Base-by-base conservation (phyloP, 2,888 invertebrate species). In the Hesperia comma region DNA sequence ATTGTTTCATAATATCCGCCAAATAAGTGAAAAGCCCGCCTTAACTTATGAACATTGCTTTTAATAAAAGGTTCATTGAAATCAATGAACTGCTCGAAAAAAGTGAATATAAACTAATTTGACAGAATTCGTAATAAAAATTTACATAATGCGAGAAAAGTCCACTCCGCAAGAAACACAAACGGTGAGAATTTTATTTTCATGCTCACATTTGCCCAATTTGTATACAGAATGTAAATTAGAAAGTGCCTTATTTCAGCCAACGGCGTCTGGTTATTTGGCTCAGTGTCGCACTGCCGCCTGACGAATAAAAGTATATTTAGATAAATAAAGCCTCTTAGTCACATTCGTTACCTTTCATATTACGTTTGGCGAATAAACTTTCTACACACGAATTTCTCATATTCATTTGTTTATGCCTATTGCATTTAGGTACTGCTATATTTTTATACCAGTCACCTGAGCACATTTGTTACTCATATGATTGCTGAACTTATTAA, bases 221-320 rank as follows among this genome's bases (percentile, higher is more conserved):
- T 90, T 90, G 90, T 90, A 90, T 90, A 89, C 90, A 83, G 86
- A 90, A 91, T 91, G 90, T 89, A 92, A 91, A 92, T 90, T 90
- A 89, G 88, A 86, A 87, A 84, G 88, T 80, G 82, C 83, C 89
- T 90, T 90, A 89, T 89, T 90, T 86, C 84, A 82, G 80, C 77
- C 79, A 82, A 85, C 79, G 83, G 83, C 85, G 87, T 84, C 85
- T 86, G 83, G 85, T 86, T 88, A 89, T 90, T 88, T 87, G 85
- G 86, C 87, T 85, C 80, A 84, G 81, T 86, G 87, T 86, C 85
- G 81, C 79, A 71, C 75, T 79, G 79, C 75, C 78, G 81, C 82
- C 80, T 80, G 82, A 83, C 83, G 78, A 80, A 82, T 82, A 84
- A 82, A 83, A 83, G 83, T 79, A 81, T 82, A 81, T 73, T 80